Base-by-base conservation (phyloP, 2,888 invertebrate species). In the Macaria liturata region DNA sequence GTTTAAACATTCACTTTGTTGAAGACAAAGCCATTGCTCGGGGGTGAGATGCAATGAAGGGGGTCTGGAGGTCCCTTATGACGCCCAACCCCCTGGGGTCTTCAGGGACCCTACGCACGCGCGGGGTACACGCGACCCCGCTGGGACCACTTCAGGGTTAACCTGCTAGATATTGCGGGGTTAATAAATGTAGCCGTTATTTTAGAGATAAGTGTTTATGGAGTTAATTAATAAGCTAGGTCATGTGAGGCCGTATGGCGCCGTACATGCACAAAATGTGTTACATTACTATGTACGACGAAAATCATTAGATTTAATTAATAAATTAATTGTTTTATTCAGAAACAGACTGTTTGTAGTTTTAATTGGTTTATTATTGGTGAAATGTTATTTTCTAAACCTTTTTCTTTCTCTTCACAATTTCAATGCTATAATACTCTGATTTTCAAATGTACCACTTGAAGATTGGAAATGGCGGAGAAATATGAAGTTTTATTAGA, bases 71-170 rank as follows among this genome's bases (percentile, higher is more conserved):
- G 20, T 20, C 20, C 20, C 20, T 20, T 20, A 20, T 20, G 20
- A 20, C 20, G 1, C 20, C 20, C 20, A 20, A 37, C 76, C 69
- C 83, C 79, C 77, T 61, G 52, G 76, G 77, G 79, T 77, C 59
- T 42, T 49, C n/a, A 8, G 71, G 70, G 64, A 65, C 62, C 61
- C 65, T 58, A 66, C 57, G 67, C 57, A 55, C 54, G 58, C 67
- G 63, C 64, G 66, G 67, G 68, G 76, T 68, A 69, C 85, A 84
- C 82, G 86, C 83, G 66, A 81, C 76, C 84, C 90, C 84, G 72
- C 71, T 61, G 90, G 86, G 90, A 79, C 75, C 85, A 88, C 90
- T 89, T 86, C 80, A 82, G 76, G 76, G 74, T n/a, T 71, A 74
- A 75, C 76, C 74, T 74, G 74, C 69, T 65, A 66, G 67, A 65